A percentile compares a stretch with the other conserved stretches of the same genome.
Conservation (phyloP, 2,888 invertebrate genomes). For the Zele albiditarsus region DNA sequence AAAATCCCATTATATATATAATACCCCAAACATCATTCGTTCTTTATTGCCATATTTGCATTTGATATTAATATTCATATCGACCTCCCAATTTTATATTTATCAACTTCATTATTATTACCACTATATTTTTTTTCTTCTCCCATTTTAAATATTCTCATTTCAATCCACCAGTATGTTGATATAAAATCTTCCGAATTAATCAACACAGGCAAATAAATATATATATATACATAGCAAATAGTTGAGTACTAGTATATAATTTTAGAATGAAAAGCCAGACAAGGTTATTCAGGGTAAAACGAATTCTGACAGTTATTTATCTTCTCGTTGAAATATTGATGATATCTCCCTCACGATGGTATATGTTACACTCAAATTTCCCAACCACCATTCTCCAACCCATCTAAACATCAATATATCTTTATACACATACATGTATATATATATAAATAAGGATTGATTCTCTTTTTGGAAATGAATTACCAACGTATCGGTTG, state of each 20-base stretch:
- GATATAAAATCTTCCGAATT: slow-evolving; percentile 39
- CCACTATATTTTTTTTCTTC: not conserved
- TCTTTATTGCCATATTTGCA: slow-evolving; percentile 19
- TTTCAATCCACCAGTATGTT: not conserved
- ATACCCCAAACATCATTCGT: not conserved
- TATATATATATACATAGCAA: slow-evolving; percentile 43
- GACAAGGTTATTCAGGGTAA: slow-evolving; percentile 42
- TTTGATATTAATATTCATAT: slow-evolving; percentile 29
- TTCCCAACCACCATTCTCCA: slow-evolving; percentile 5
- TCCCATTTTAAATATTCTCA: not conserved
- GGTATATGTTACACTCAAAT: not conserved
- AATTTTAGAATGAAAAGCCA: slow-evolving; percentile 35
- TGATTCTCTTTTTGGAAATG: slow-evolving; percentile 20
- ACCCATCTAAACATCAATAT: slow-evolving; percentile 10
- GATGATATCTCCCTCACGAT: slow-evolving; percentile 11
- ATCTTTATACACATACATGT: not conserved
- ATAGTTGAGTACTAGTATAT: slow-evolving; percentile 6
- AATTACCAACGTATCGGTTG: slow-evolving; percentile 8
- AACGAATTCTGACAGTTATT: slow-evolving; percentile 26
- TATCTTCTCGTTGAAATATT: slow-evolving; percentile 38
- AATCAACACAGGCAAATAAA: slow-evolving; percentile 34
- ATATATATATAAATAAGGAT: not conserved
- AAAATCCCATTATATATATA: slow-evolving; percentile 15
- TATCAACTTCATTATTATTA: not conserved
- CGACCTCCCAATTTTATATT: not conserved